Conservation (phyloP, 2,113 vertebrate genomes). For the Pantherophis guttatus region DNA sequence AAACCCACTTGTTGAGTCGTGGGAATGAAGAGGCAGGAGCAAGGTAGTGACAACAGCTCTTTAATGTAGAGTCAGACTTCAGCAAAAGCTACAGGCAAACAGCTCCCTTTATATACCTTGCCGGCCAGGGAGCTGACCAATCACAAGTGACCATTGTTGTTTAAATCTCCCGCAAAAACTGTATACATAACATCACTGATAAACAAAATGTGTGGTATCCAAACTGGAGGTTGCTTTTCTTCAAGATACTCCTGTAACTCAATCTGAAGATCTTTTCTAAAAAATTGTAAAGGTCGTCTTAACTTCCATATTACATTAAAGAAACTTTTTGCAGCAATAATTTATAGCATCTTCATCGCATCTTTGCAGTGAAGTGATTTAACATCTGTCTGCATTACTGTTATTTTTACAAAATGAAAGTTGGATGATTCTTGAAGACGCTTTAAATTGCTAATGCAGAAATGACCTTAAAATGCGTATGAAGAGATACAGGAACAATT, state of each 20-base stretch:
- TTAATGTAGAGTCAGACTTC: too few relatives aligned
- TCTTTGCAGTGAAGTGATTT: neutral
- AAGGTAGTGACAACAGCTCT: too few relatives aligned
- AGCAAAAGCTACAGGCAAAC: too few relatives aligned
- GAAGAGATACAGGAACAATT: neutral
- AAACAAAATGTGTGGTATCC: neutral
- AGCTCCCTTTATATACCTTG: too few relatives aligned
- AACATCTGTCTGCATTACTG: neutral
- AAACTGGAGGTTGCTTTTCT: neutral
- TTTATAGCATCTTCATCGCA: neutral
- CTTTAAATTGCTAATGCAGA: neutral
- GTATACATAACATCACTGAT: neutral
- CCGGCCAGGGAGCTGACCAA: too few relatives aligned
- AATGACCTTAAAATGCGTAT: neutral
- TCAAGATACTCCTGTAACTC: neutral
- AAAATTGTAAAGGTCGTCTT: neutral
- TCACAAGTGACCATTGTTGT: too few relatives aligned
- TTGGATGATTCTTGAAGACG: neutral
- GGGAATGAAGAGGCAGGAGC: too few relatives aligned
- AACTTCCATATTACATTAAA: neutral
- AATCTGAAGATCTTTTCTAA: neutral
- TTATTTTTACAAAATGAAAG: neutral
- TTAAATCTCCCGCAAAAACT: too few relatives aligned
- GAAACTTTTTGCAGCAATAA: neutral
- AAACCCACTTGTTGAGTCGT: neutral